Evolutionary conservation across 2,888 invertebrate genomes (phyloP), one percentile per base, ranked within the genome.

Genomic region (Dioctria rufipes): DNA sequence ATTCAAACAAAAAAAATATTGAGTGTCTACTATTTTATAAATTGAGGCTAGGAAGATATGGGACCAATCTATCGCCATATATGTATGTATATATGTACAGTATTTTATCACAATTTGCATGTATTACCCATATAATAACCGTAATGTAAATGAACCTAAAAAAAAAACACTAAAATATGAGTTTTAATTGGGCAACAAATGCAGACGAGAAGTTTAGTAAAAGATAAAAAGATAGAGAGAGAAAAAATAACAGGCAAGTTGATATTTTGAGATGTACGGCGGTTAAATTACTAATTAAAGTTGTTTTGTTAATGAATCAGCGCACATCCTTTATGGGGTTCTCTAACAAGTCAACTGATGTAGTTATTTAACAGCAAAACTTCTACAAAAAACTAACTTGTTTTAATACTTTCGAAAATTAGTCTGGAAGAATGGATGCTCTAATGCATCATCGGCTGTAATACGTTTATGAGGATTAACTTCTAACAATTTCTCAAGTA

Each of bases 391-490:
- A 25, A 25, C 25, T 25, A 25, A 25, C 25, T 25, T 25, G 25
- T 25, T 3, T 67, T 46, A 67, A 43, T 43, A 3, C 49, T 25
- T 25, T 46, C 5, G 6, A 5, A 46, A 25, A 3, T 66, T 66
- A 4, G 37, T 42, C 42, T 42, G 5, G 42, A 96, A 91, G 90
- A 95, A 96, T 73, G 94, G 92, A 91, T 96, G 96, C 61, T 89
- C 87, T 46, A 96, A 90, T 61, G 96, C 96, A 81, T 92, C 91
- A 25, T 91, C 91, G 46, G 96, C 96, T 8, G 93, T 91, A 83
- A 94, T 92, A 84, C 96, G 92, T 49, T 91, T 91, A 85, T 91
- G 90, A n/a, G 95, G 95, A 90, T 95, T 93, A n/a, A 95, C 91
- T 87, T 95, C 95, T 84, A 97, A 90, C 84, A 97, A 90, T 77